Evolutionary conservation across 37 sponge, comb jelly and placozoan genomes (phyloP).

Genomic region (Beroe ovata): DNA sequence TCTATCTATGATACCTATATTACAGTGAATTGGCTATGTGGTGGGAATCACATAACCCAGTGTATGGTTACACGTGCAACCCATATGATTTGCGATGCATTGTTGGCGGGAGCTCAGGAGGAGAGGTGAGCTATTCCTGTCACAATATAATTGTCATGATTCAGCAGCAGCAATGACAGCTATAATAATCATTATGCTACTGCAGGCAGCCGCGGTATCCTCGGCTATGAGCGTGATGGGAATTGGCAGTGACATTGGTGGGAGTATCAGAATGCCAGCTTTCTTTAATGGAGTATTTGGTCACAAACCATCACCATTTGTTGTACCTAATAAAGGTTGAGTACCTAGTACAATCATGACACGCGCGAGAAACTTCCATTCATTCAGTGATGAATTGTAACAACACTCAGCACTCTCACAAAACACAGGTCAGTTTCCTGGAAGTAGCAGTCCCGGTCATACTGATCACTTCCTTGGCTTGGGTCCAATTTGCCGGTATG

Average conservation of each 20-base stretch:
- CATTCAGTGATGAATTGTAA: too few relatives aligned
- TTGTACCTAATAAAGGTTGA: constrained; percentile 67
- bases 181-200: neutral
- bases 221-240: constrained; percentile 70
- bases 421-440: constrained; percentile 65
- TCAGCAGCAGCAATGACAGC: too few relatives aligned
- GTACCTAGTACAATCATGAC: too few relatives aligned
- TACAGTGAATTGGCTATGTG: constrained; percentile 74
- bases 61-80: constrained; percentile 76
- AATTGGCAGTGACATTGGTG: constrained; percentile 77
- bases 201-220: constrained; percentile 70
- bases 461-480: neutral
- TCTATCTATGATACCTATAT: too few relatives aligned
- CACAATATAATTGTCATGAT: too few relatives aligned
- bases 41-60: constrained; percentile 72
- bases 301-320: constrained; percentile 72
- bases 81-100: constrained; percentile 73
- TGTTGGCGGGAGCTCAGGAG: constrained; percentile 75
- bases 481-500: constrained; percentile 73
- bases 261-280: constrained; percentile 79
- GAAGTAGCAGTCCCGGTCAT: neutral
- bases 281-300: constrained; percentile 75
- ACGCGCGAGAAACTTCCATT: too few relatives aligned
- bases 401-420: too few relatives aligned
- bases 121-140: constrained; percentile 72